phyloP scores from a whole-genome alignment of 2,888 invertebrate species.

The Eustalomyia histrio region DNA sequence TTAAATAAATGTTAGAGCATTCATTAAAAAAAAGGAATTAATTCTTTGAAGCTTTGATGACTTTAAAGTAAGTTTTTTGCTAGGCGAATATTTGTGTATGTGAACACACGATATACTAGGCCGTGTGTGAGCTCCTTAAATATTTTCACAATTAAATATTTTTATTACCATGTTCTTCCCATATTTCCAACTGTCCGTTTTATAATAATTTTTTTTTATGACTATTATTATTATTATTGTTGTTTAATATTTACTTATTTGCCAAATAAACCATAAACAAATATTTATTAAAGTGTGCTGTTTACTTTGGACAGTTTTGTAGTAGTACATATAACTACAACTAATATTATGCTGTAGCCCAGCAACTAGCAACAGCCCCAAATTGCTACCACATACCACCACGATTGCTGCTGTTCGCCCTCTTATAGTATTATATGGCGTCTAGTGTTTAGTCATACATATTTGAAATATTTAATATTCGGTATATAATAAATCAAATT shows the following conservation, averaged over 20 bases:
- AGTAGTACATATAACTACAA: not conserved
- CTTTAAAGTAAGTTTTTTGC: no score
- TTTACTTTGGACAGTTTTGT: constrained; percentile 31
- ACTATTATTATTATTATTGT: not conserved
- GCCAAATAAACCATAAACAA: constrained; percentile 56
- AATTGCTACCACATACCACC: constrained; percentile 1
- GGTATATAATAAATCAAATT: constrained; percentile 38
- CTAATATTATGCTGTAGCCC: not conserved
- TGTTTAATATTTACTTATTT: constrained; percentile 28
- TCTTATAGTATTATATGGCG: constrained; percentile 35
- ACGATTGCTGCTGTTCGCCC: not conserved
- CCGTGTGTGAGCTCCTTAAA: no score
- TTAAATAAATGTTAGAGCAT: no score
- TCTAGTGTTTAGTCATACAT: constrained; percentile 8
- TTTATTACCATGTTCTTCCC: not conserved
- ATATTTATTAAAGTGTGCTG: constrained; percentile 47
- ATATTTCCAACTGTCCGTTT: not conserved
- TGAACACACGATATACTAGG: no score
- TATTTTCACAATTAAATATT: no score
- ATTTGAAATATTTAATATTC: constrained; percentile 11
- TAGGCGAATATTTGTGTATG: no score
- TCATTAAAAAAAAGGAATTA: no score
- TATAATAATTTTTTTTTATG: not conserved
- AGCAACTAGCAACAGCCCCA: constrained; percentile 5
- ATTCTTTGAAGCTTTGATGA: no score